A percentile compares a stretch with the other conserved stretches of the same genome.
Evolutionary conservation across 2,797 vertebrate genomes (phyloP).

Genomic region (Botia kubotai): DNA sequence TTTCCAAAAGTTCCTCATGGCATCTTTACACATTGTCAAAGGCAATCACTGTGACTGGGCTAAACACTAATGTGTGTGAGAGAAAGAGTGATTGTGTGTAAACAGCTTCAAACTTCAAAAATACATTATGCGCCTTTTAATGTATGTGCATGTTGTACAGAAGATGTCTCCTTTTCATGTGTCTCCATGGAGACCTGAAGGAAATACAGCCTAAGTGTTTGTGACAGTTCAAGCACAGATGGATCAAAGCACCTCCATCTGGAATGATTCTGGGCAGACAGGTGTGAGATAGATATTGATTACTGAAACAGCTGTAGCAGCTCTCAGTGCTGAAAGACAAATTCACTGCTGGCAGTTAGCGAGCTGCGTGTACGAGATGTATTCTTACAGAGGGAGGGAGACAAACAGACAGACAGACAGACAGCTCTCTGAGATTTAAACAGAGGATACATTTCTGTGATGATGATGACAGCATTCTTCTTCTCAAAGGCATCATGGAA

Average conservation of each 20-base stretch:
- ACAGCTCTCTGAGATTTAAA: background rate
- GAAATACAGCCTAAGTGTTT: constrained; percentile 1
- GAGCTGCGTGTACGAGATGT: background rate
- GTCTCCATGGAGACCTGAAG: background rate
- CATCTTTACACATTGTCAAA: constrained; percentile 87
- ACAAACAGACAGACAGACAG: background rate
- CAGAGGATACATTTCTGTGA: constrained; percentile 94
- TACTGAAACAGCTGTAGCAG: constrained; percentile 13
- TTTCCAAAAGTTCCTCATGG: constrained; percentile 91
- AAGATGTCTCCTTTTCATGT: background rate
- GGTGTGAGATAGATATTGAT: background rate
- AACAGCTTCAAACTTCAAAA: background rate
- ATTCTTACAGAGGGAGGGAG: background rate
- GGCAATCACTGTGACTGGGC: constrained; percentile 57
- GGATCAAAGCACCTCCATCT: background rate
- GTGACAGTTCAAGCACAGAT: background rate
- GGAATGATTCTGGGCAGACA: constrained; percentile 2
- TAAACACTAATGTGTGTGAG: constrained; percentile 27
- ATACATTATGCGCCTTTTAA: no score
- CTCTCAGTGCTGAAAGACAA: constrained; percentile 1
- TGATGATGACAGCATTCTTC: constrained; percentile 87
- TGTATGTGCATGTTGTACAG: background rate
- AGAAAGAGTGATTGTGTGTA: constrained; percentile 22
- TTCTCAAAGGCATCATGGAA: constrained; percentile 97
- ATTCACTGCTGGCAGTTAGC: background rate